Base-by-base conservation (phyloP, 1,140 invertebrate species). In the Pararge aegeria region DNA sequence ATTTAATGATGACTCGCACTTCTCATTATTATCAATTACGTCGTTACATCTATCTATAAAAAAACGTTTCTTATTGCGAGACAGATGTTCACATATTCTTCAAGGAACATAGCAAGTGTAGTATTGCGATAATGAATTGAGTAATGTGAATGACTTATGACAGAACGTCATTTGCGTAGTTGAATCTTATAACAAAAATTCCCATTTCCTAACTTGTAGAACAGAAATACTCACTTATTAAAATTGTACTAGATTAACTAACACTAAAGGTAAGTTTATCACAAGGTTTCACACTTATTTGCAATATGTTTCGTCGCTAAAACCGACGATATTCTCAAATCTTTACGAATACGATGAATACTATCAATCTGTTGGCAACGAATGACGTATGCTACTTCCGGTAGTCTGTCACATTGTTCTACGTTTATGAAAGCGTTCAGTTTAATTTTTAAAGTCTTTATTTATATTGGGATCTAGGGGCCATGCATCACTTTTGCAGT, bases 291-390 rank as follows among this genome's bases (percentile, higher is more conserved):
- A 60, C 76, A 71, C 75, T 77, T 80, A 78, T 75, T 79, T 70
- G 61, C 75, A 78, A 80, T 81, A 79, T 73, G 73, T 83, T 82
- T 82, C 73, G 77, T 79, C 75, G 73, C 54, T 75, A 84, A 85
- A 83, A 83, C 63, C 66, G 75, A 82, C 75, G 77, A 75, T 73
- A 79, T 82, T 75, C 62, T 68, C 64, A 69, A 80, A 54, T 51
- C 56, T 61, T 68, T 20, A 46, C 42, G 7, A 66, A 62, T 73
- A 70, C 70, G 68, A 79, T 72, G 73, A 80, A 81, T n/a, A n/a
- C 74, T 75, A 79, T 77, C 73, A 80, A 83, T 83, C 78, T 87
- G 86, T 86, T 89, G 86, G 83, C 85, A 88, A 80, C 85, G 85
- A 88, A 80, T 88, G 85, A 88, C 85, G 83, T 88, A 82, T 70